phyloP scores from a whole-genome alignment of 1,140 invertebrate genomes.

The Bradynema listronoti region DNA sequence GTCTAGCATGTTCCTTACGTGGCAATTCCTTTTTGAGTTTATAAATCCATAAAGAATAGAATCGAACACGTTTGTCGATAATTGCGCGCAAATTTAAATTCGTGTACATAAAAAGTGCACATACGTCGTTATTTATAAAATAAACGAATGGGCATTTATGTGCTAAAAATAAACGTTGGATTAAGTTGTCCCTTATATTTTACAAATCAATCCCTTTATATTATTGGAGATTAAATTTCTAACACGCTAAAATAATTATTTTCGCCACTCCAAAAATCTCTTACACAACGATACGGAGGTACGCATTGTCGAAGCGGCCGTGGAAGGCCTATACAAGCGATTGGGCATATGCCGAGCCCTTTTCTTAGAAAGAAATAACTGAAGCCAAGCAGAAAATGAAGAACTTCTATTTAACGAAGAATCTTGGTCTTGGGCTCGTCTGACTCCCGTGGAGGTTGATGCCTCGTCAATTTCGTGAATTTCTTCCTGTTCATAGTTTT shows the following conservation, averaged over 20 bases:
- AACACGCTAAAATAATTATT: not conserved
- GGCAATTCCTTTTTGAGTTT: not conserved
- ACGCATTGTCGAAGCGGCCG: conserved; percentile 25
- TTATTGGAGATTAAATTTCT: not conserved
- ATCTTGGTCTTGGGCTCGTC: too few species aligned
- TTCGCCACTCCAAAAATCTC: conserved; percentile 5
- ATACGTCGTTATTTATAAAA: not conserved
- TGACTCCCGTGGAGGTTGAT: too few species aligned
- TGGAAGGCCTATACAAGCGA: conserved; percentile 1
- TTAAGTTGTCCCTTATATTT: not conserved
- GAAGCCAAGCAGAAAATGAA: conserved; percentile 47
- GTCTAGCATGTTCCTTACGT: not conserved
- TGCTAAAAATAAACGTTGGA: conserved; percentile 4
- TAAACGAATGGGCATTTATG: conserved; percentile 8
- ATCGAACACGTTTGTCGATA: not conserved
- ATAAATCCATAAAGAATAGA: not conserved
- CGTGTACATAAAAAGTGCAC: not conserved
- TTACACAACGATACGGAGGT: conserved; percentile 49
- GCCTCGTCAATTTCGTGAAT: too few species aligned
- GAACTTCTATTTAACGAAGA: too few species aligned
- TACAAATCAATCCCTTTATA: not conserved
- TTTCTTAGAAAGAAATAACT: conserved; percentile 42
- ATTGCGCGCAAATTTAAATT: not conserved
- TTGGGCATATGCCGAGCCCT: conserved; percentile 10
- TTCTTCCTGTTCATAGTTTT: too few species aligned